phyloP scores from a whole-genome alignment of 2,888 invertebrate species.

The Drosophila anceps region DNA sequence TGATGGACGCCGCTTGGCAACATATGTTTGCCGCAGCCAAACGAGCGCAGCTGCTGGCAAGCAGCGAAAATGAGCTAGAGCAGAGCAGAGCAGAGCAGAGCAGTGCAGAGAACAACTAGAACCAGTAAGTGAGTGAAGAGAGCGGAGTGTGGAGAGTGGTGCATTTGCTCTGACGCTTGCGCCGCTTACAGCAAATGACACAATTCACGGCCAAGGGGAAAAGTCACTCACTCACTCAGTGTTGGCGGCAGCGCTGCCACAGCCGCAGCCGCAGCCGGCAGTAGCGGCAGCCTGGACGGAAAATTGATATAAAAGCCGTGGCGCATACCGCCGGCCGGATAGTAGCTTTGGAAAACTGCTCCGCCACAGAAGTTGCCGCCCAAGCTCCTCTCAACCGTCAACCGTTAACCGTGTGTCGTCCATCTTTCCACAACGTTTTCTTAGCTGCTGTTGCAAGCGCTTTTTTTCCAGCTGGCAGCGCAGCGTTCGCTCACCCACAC shows the following conservation, averaged over 20 bases:
- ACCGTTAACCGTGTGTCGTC: constrained; percentile 32
- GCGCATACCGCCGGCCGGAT: constrained; percentile 84
- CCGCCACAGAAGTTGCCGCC: constrained; percentile 70
- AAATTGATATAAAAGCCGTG: constrained; percentile 83
- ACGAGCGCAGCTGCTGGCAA: constrained; percentile 28
- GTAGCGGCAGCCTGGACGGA: constrained; percentile 64
- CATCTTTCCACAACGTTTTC: constrained; percentile 33
- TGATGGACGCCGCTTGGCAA: constrained; percentile 38
- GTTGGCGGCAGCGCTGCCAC: constrained; percentile 10
- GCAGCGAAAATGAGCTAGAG: constrained; percentile 28
- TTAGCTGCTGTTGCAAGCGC: constrained; percentile 42
- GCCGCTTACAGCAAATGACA: constrained; percentile 17
- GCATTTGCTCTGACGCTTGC: constrained; percentile 22
- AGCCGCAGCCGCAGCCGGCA: constrained; percentile 50
- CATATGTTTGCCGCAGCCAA: constrained; percentile 43
- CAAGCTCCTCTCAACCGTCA: constrained; percentile 64
- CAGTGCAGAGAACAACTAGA: neutral
- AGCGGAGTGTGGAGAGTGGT: neutral
- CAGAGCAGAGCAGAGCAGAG: neutral
- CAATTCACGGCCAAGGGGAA: constrained; percentile 79
- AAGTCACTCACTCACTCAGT: constrained; percentile 66
- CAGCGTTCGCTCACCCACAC: constrained; percentile 51
- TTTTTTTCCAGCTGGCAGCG: constrained; percentile 46
- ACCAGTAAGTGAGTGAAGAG: no score
- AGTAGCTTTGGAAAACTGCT: constrained; percentile 85